phyloP scores from a whole-genome alignment of 2,888 invertebrate species.

The Polymixis lichenea region DNA sequence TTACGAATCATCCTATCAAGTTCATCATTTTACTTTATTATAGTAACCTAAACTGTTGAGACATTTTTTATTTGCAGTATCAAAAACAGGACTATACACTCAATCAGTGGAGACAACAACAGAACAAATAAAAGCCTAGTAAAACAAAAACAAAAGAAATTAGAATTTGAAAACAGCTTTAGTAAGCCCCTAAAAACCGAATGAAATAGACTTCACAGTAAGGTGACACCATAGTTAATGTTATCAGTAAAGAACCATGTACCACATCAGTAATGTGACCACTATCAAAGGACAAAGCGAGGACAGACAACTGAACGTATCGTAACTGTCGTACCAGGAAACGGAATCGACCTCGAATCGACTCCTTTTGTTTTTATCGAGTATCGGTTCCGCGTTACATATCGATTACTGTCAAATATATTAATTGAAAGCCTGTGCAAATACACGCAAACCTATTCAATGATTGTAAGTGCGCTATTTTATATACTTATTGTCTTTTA shows the following conservation, averaged over 20 bases:
- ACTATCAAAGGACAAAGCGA: slow-evolving; percentile 61
- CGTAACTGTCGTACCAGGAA: slow-evolving; percentile 57
- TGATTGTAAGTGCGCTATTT: neutral
- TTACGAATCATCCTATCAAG: neutral
- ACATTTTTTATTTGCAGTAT: no score
- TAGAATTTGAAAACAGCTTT: no score
- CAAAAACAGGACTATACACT: neutral
- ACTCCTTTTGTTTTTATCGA: slow-evolving; percentile 63
- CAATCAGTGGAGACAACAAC: neutral
- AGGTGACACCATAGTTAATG: neutral
- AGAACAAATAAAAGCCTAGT: neutral
- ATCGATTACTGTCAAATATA: slow-evolving; percentile 48
- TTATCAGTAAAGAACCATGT: slow-evolving; percentile 19
- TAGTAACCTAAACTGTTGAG: no score
- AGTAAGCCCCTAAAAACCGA: no score
- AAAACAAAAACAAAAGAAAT: neutral
- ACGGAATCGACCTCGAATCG: slow-evolving; percentile 57
- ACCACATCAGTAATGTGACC: slow-evolving; percentile 23
- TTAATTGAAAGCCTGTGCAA: slow-evolving; percentile 15
- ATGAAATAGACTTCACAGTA: neutral
- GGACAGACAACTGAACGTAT: slow-evolving; percentile 48
- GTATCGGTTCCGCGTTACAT: slow-evolving; percentile 64
- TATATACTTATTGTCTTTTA: neutral
- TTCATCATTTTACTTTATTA: neutral
- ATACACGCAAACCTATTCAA: neutral